A percentile compares a stretch with the other conserved stretches of the same genome.
phyloP scores from a whole-genome alignment of 2,113 vertebrate genomes.

The Lynx canadensis region DNA sequence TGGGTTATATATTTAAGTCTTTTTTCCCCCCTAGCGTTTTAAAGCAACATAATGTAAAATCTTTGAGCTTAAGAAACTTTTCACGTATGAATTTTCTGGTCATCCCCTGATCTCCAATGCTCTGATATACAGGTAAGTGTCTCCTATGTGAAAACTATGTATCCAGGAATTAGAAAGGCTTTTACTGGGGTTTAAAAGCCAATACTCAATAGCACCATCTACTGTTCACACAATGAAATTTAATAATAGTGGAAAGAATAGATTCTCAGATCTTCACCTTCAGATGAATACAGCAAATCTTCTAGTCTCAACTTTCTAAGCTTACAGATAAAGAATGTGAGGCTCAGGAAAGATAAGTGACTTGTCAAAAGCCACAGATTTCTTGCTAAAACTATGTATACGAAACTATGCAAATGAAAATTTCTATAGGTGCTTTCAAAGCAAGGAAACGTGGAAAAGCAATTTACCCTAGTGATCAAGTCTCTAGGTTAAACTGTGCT shows the following conservation, averaged over 20 bases:
- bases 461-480: neutral
- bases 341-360: neutral
- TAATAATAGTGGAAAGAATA: slow-evolving; percentile 4
- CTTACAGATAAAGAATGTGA: neutral
- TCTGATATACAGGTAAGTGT: neutral
- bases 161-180: neutral
- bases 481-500: neutral
- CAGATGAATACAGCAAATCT: neutral
- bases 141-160: neutral
- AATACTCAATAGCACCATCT: slow-evolving; percentile 41
- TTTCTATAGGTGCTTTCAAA: neutral
- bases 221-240: slow-evolving; percentile 13
- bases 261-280: neutral
- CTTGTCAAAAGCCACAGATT: neutral
- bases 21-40: neutral
- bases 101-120: neutral
- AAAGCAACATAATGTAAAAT: slow-evolving; percentile 24
- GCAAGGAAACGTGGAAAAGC: neutral
- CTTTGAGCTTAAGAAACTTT: neutral
- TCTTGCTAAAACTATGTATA: neutral
- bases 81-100: neutral
- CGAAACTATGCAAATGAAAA: neutral
- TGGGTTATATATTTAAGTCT: neutral
- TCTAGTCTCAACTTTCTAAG: neutral
- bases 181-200: neutral